A percentile compares a stretch with the other conserved stretches of the same genome.
These are phyloP conservation scores for Gambusia yucatana DNA, from an alignment of 2,797 vertebrate genomes.

Conservation along the genomic window DNA sequence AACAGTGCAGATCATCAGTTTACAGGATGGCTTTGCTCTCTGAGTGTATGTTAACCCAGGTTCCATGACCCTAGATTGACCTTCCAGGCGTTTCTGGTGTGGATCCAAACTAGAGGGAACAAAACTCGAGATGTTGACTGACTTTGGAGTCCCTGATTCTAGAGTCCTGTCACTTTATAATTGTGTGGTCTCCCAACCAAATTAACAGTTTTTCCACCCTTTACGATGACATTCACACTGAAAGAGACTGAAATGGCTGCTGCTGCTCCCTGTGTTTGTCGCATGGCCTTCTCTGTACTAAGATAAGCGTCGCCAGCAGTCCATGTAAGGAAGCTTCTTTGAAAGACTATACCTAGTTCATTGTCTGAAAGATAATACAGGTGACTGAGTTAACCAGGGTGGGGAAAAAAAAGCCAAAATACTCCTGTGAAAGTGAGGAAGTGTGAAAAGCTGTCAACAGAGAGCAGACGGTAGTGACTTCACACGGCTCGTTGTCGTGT, in stretches of 20 bases:
- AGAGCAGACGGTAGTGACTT: conserved; percentile 33
- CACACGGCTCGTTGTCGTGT: conserved; percentile 33
- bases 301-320: not conserved
- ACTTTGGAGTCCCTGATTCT: not conserved
- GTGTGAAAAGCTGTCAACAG: conserved; percentile 34
- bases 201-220: not conserved
- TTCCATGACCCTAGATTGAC: not conserved
- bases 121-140: not conserved
- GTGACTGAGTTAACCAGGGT: conserved; percentile 16
- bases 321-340: not conserved
- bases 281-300: not conserved
- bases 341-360: conserved; percentile 12
- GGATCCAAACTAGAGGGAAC: not conserved
- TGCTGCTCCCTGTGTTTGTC: not conserved
- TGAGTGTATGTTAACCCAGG: not conserved
- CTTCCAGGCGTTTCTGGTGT: not conserved
- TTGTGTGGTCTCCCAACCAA: not conserved
- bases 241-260: not conserved
- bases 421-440: conserved; percentile 30
- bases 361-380: conserved; percentile 20
- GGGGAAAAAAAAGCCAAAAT: conserved; percentile 15
- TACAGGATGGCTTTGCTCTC: not conserved
- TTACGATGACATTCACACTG: not conserved
- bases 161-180: not conserved
- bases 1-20: not conserved